Evolutionary conservation across 92 coral and sea anemone species (phyloP), one percentile per base, ranked within the genome.

Genomic region (Epizoanthus illoricatus): DNA sequence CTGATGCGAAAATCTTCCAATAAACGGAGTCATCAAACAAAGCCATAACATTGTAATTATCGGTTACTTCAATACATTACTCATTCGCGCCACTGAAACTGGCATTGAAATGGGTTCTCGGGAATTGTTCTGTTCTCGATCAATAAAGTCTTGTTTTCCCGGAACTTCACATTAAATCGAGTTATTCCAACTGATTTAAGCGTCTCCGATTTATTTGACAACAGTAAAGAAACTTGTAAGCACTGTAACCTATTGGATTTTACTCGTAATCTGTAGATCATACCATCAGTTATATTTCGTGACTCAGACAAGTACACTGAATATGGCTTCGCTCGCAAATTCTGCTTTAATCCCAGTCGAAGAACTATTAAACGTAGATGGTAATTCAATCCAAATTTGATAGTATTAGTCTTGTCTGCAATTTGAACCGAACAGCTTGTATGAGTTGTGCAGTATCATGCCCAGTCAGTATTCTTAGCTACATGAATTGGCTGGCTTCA

Each of bases 31-130:
- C 54, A 6, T 61, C 69, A 76, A 76, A 63, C 61, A 45, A 13
- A 61, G 71, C 24, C 49, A 73, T 11, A 16, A 78, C 54, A 61
- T 47, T 18, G 36, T 13, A 71, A 43, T 71, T 71, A 43, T 19
- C 5, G 71, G 71, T 78, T 78, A 78, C 82, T 63, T 78, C 16
- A 12, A 18, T 58, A 39, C 52, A 39, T 59, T 76, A 45, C n/a
- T n/a, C 36, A 28, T 28, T 28, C 36, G 36, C 33, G 33, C 33
- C 33, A 28, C 33, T 28, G 1, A 12, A 76, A 61, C 11, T 61
- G 61, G 81, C 56, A 75, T 28, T 36, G 28, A 75, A 58, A 75
- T 59, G 36, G 79, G 79, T 74, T 55, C 79, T 74, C 42, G 17
- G 13, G 2, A 52, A 49, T 49, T 9, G 11, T 0, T 8, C 10